These are phyloP conservation scores for Manduca sexta DNA, from an alignment of 1,140 invertebrate genomes.

Conservation along the genomic window DNA sequence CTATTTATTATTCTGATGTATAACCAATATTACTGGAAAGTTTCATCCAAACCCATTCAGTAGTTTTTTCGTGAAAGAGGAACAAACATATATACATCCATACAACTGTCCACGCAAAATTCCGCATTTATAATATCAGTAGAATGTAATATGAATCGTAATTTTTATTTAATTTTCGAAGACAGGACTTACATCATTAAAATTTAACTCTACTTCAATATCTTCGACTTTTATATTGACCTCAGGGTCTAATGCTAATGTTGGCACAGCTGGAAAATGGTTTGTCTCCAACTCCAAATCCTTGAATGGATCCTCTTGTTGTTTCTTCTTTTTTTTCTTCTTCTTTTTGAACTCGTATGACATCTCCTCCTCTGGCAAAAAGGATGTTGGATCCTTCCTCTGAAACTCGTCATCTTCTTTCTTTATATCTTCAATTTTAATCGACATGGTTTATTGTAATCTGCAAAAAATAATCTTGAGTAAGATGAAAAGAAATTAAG, in stretches of 20 bases:
- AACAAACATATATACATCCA: too few species aligned
- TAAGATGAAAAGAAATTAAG: too few species aligned
- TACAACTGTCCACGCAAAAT: too few species aligned
- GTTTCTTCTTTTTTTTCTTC: slow-evolving; percentile 59
- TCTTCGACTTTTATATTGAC: slow-evolving; percentile 62
- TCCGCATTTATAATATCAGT: too few species aligned
- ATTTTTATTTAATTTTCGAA: too few species aligned
- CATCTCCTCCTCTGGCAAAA: slow-evolving; percentile 59
- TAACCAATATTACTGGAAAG: too few species aligned
- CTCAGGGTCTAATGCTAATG: slow-evolving; percentile 39
- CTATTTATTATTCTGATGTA: too few species aligned
- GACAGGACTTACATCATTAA: slow-evolving; percentile 57
- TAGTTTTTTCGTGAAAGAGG: too few species aligned
- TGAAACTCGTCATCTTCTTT: slow-evolving; percentile 2
- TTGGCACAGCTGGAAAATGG: slow-evolving; percentile 11
- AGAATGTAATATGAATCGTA: too few species aligned
- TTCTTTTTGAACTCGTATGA: slow-evolving; percentile 55
- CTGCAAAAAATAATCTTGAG: background rate
- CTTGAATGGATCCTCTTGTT: slow-evolving; percentile 57
- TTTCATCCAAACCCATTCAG: too few species aligned
- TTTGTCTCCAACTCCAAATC: slow-evolving; percentile 33
- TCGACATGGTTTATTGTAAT: background rate
- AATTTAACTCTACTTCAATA: slow-evolving; percentile 63
- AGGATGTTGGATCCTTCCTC: slow-evolving; percentile 52
- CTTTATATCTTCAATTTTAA: slow-evolving; percentile 8